Percentiles rank a stretch among this genome's conserved stretches.
Conservation (phyloP, 2,888 invertebrate species). For the Eilema caniola region DNA sequence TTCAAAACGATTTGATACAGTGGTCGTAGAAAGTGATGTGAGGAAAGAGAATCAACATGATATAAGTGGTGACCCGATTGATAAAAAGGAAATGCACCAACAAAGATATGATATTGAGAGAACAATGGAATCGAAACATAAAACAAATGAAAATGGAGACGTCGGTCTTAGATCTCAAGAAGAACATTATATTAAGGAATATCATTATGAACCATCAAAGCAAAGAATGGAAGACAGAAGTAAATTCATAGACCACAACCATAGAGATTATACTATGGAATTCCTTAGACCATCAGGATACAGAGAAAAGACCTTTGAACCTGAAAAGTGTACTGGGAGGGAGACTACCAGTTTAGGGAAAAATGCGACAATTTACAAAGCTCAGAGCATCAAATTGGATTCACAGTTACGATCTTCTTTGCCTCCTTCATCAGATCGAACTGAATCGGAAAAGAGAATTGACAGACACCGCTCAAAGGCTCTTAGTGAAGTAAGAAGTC, state of each 20-base stretch:
- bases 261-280: slow-evolving; percentile 69
- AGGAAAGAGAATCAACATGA: background rate
- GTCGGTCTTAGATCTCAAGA: slow-evolving; percentile 25
- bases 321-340: slow-evolving; percentile 43
- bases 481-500: slow-evolving; percentile 70
- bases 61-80: slow-evolving; percentile 13
- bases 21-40: background rate
- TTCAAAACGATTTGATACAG: background rate
- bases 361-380: slow-evolving; percentile 64
- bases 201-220: slow-evolving; percentile 58
- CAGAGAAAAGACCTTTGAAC: slow-evolving; percentile 62
- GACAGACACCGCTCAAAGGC: slow-evolving; percentile 66
- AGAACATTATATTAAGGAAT: slow-evolving; percentile 59
- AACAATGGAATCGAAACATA: slow-evolving; percentile 4
- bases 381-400: slow-evolving; percentile 63
- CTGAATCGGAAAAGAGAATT: slow-evolving; percentile 55
- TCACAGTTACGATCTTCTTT: slow-evolving; percentile 64
- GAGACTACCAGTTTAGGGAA: slow-evolving; percentile 45
- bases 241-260: slow-evolving; percentile 64
- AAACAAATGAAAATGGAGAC: slow-evolving; percentile 30
- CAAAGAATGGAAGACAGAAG: slow-evolving; percentile 49
- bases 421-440: slow-evolving; percentile 54
- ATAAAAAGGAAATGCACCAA: slow-evolving; percentile 1
- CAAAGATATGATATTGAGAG: background rate
- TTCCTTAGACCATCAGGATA: slow-evolving; percentile 69